Conservation (phyloP, 2,888 invertebrate genomes). For the Zygaena filipendulae region DNA sequence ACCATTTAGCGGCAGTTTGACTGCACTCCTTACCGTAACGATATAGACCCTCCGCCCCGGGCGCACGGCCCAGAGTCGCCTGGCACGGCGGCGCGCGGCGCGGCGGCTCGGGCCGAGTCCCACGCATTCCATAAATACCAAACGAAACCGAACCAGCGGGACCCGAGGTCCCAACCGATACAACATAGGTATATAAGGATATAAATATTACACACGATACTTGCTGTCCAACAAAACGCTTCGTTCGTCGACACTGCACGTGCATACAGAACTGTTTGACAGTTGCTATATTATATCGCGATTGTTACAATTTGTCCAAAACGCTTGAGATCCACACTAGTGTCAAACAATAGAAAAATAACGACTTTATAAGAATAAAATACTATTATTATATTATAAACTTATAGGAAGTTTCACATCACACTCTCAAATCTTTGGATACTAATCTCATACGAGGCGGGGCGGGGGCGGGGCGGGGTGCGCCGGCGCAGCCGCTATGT, state of each 20-base stretch:
- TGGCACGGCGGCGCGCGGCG: no score
- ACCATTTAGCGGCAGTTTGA: constrained; percentile 55
- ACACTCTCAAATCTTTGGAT: constrained; percentile 65
- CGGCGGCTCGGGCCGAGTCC: constrained; percentile 22
- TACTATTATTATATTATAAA: constrained; percentile 55
- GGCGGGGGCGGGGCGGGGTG: no score
- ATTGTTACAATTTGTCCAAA: constrained; percentile 37
- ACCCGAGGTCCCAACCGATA: constrained; percentile 20
- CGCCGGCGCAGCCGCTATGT: constrained; percentile 12
- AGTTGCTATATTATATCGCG: no score
- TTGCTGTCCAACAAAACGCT: no score
- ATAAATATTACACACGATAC: no score
- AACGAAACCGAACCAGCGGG: constrained; percentile 24
- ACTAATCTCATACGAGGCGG: constrained; percentile 47
- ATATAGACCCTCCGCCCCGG: constrained; percentile 12
- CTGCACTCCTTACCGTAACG: constrained; percentile 36
- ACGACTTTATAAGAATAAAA: constrained; percentile 56
- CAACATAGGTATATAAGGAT: no score
- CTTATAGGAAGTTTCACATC: constrained; percentile 61
- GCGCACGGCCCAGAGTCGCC: constrained; percentile 23
- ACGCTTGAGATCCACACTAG: constrained; percentile 37
- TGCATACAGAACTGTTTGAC: no score
- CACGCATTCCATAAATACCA: constrained; percentile 21
- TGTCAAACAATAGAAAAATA: constrained; percentile 52
- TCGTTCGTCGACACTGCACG: no score